Conservation (phyloP, 2,888 invertebrate genomes). For the Leptinotarsa haldemani region DNA sequence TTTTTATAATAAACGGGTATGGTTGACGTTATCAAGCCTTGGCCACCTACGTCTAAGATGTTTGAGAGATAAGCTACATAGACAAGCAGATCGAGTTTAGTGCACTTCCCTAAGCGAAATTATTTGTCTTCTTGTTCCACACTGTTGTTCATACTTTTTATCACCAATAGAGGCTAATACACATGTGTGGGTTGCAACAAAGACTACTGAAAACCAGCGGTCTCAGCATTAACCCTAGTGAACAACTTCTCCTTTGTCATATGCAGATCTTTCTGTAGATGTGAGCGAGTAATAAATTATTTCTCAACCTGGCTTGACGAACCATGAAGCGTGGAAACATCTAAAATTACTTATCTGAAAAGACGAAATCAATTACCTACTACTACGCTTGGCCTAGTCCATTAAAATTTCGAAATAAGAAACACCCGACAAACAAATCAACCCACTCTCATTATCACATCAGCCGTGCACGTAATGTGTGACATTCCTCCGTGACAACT, state of each 20-base stretch:
- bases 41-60: no score
- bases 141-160: no score
- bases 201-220: no score
- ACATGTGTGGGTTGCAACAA: no score
- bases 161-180: no score
- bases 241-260: not conserved
- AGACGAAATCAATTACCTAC: not conserved
- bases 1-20: no score
- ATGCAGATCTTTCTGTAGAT: not conserved
- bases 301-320: not conserved
- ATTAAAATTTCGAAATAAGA: slow-evolving; percentile 1
- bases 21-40: no score
- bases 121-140: no score
- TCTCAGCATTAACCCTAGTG: no score
- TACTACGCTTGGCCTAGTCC: not conserved
- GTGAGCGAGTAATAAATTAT: not conserved
- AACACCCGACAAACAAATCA: not conserved
- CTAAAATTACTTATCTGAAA: not conserved
- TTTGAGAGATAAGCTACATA: no score
- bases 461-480: not conserved
- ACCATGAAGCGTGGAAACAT: not conserved
- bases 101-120: no score
- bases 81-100: no score
- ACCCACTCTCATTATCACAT: slow-evolving; percentile 11
- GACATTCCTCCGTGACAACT: slow-evolving; percentile 11